Base-by-base conservation (phyloP, 2,797 vertebrate species). In the Ataeniobius toweri region DNA sequence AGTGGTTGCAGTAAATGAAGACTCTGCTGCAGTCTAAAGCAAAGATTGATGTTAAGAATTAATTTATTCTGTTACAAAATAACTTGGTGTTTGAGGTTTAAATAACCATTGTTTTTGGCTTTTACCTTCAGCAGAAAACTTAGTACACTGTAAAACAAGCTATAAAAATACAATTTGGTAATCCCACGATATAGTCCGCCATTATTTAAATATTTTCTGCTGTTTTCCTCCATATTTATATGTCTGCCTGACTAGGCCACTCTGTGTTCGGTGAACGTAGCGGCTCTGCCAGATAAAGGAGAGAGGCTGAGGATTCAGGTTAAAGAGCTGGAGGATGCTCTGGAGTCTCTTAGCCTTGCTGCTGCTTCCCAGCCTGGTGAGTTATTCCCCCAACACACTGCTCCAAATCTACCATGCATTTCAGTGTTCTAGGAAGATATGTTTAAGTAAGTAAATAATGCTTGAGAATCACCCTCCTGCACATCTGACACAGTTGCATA, bases 241-340 rank as follows among this genome's bases (percentile, higher is more conserved):
- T n/a, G 1, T 41, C 10, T 3, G 14, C 26, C 18, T 74, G 3
- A 41, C 85, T 80, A 99, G 98, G 94, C 91, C 80, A 97, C 94
- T 0, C 82, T 99, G 89, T 95, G 96, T 7, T 84, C 71, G 0
- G 97, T 98, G 87, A 98, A 99, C 22, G 26, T 97, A 59, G 94
- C 94, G 10, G 94, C 93, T 56, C 94, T 99, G 74, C 98, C 98
- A 18, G 98, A 99, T 89, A 97, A 97, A 93, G 98, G 98, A 1
- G 92, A 97, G 80, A 94, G 96, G 83, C 82, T 99, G 89, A 90
- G 92, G 88, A 95, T 91, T 74, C 97, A 99, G 91, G 97, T 99
- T 56, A 96, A 95, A 80, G 95, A 96, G 73, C 91, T 99, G 87
- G 97, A 99, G 91, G 95, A 95, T 0, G 94, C 95, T 0, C 94